Evolutionary conservation across 2,888 invertebrate species (phyloP), one percentile per base, ranked within the genome.

Genomic region (Dichetophora obliterata): DNA sequence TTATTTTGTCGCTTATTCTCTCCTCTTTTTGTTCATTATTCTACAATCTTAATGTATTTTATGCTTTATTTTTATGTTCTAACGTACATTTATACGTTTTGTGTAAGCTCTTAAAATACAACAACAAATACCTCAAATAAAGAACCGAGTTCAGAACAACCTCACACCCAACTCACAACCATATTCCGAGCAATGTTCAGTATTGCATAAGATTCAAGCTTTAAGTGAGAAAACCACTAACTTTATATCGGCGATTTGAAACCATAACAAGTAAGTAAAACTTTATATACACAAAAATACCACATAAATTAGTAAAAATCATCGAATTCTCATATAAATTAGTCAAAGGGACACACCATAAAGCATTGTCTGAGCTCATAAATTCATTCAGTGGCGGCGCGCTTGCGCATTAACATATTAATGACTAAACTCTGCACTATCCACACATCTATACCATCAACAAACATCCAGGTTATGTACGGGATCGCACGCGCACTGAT

Each of bases 281-380:
- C 50, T 50, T 43, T 43, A 43, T 54, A 54, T 19, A 16, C 52
- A 73, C 16, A 14, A 22, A 61, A 37, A 34, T 65, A 34, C n/a
- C 63, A 68, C 24, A 65, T 50, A 22, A 34, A 52, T 63, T 50
- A 74, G 34, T 65, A 52, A 74, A 72, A 52, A 74, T 74, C 74
- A 37, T 54, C 54, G 65, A 74, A 61, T 66, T 74, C 74, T 37
- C 74, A 65, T 74, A 81, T 87, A 87, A 88, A 88, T 87, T 87
- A 88, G 85, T 85, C 85, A 85, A 86, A 85, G 82, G 84, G 84
- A 85, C 87, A 87, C 86, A 83, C 85, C 87, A 88, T 88, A 88
- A 88, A 88, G 86, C 88, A 88, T 88, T 86, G 82, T 81, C 76
- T 85, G 86, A 85, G 85, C 86, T 82, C 86, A 88, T 88, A 88